phyloP scores from a whole-genome alignment of 1,140 invertebrate species.

The Bombus picipes region DNA sequence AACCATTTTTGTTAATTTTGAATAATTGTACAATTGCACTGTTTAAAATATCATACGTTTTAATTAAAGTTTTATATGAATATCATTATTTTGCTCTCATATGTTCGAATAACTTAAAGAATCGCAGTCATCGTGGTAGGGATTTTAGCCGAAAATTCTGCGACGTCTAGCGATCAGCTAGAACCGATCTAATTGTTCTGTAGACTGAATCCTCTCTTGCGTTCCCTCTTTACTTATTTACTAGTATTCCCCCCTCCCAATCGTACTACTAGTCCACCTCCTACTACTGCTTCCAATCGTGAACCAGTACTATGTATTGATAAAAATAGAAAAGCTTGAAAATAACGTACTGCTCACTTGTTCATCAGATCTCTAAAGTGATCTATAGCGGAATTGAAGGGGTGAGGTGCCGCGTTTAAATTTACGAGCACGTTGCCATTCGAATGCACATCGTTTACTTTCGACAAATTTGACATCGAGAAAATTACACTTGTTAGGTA shows the following conservation, averaged over 20 bases:
- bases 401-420: neutral
- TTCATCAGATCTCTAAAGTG: slow-evolving; percentile 48
- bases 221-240: slow-evolving; percentile 81
- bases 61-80: neutral
- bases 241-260: slow-evolving; percentile 68
- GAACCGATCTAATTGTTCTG: slow-evolving; percentile 61
- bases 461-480: neutral
- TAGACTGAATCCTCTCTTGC: slow-evolving; percentile 75
- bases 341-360: slow-evolving; percentile 65
- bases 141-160: slow-evolving; percentile 44
- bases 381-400: slow-evolving; percentile 11
- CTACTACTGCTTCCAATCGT: slow-evolving; percentile 68
- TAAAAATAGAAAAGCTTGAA: slow-evolving; percentile 79
- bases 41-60: neutral
- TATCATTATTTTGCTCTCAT: slow-evolving; percentile 7
- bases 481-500: neutral
- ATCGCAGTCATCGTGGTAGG: slow-evolving; percentile 30
- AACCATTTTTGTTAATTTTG: slow-evolving; percentile 38
- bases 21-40: neutral
- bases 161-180: slow-evolving; percentile 31
- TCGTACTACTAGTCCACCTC: slow-evolving; percentile 68
- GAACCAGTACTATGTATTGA: slow-evolving; percentile 75
- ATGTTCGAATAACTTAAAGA: neutral
- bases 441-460: too few relatives aligned
- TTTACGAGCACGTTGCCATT: slow-evolving; percentile 27